phyloP scores from a whole-genome alignment of 2,797 vertebrate genomes.

The Parauchenoglanis punctatus region DNA sequence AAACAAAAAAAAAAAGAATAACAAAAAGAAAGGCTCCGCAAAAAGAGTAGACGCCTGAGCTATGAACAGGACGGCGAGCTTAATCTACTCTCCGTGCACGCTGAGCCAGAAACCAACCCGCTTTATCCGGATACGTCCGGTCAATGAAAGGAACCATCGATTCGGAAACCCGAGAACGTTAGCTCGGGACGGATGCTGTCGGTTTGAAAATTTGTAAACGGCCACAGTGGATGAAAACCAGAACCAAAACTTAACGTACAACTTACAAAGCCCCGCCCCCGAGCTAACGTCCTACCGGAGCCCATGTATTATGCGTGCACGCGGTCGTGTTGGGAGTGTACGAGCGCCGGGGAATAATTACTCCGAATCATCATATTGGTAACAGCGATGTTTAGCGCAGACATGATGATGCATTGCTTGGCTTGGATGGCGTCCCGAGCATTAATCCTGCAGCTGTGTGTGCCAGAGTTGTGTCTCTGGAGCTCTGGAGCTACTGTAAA shows the following conservation, averaged over 20 bases:
- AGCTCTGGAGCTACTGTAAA: constrained; percentile 26
- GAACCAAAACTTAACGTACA: neutral
- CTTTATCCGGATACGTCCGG: constrained; percentile 38
- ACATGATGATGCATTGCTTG: constrained; percentile 15
- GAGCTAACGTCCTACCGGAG: neutral
- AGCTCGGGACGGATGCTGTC: neutral
- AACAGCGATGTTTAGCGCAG: constrained; percentile 6
- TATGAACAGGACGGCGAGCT: neutral
- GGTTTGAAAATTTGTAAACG: neutral
- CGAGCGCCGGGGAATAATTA: constrained; percentile 6
- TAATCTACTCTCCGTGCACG: constrained; percentile 42
- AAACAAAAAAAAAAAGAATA: neutral
- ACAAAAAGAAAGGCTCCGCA: constrained; percentile 14
- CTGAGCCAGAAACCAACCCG: constrained; percentile 26
- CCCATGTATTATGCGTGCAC: neutral
- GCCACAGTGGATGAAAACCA: neutral
- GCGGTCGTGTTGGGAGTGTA: neutral
- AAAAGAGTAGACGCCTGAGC: neutral
- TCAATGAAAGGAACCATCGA: constrained; percentile 46
- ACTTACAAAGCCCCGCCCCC: neutral
- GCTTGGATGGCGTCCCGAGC: constrained; percentile 21
- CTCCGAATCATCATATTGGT: constrained; percentile 25
- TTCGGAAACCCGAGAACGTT: neutral
- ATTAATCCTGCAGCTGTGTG: constrained; percentile 29
- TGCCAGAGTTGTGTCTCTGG: constrained; percentile 9